phyloP scores from a whole-genome alignment of 1,140 invertebrate genomes.

The Drosophila nasuta region DNA sequence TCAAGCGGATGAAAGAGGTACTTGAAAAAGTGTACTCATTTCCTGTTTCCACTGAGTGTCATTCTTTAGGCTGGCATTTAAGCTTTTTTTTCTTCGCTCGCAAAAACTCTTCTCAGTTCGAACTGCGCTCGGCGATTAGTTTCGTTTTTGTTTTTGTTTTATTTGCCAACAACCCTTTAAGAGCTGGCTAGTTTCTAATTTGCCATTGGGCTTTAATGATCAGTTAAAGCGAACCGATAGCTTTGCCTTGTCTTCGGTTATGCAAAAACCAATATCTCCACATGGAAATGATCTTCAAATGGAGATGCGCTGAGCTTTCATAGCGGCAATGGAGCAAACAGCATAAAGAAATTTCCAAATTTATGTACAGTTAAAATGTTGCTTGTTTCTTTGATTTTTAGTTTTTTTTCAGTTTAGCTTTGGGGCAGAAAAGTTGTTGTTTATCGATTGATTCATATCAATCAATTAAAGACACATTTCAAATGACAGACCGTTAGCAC shows the following conservation, averaged over 20 bases:
- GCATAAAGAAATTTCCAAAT: slow-evolving; percentile 33
- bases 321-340: slow-evolving; percentile 39
- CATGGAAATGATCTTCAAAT: slow-evolving; percentile 17
- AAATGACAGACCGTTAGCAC: slow-evolving; percentile 63
- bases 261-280: slow-evolving; percentile 25
- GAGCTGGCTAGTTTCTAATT: slow-evolving; percentile 63
- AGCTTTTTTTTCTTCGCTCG: slow-evolving; percentile 4
- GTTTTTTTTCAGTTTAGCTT: slow-evolving; percentile 38
- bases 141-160: not conserved
- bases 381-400: not conserved
- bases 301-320: not conserved
- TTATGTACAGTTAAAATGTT: slow-evolving; percentile 39
- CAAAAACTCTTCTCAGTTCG: slow-evolving; percentile 10
- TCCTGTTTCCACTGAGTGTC: slow-evolving; percentile 34
- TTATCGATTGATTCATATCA: slow-evolving; percentile 51
- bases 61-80: slow-evolving; percentile 21
- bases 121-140: slow-evolving; percentile 5
- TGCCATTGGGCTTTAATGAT: slow-evolving; percentile 60
- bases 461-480: slow-evolving; percentile 66
- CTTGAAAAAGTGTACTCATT: slow-evolving; percentile 33
- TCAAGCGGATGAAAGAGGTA: slow-evolving; percentile 25
- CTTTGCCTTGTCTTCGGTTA: slow-evolving; percentile 15
- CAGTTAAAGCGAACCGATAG: slow-evolving; percentile 15
- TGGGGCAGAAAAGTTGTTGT: slow-evolving; percentile 55
- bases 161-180: slow-evolving; percentile 9